Conservation (phyloP, 2,113 vertebrate species). For the Coregonus clupeaformis region DNA sequence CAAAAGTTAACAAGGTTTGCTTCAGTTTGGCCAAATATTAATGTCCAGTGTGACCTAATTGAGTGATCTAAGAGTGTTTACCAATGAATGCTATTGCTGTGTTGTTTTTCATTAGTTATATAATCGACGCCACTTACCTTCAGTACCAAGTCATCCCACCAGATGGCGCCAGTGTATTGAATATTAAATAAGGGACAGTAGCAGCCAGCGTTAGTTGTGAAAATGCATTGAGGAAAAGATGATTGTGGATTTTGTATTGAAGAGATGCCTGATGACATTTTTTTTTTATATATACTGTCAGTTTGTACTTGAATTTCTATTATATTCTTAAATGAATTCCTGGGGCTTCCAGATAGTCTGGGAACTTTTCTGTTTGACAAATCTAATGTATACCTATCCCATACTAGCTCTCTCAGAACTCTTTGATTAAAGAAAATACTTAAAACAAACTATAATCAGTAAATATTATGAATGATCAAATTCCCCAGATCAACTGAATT, state of each 20-base stretch:
- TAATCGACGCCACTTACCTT: conserved; percentile 49
- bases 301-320: background rate
- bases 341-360: too few species aligned
- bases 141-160: conserved; percentile 53
- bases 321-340: too few species aligned
- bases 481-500: background rate
- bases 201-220: background rate
- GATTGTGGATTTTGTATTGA: conserved; percentile 28
- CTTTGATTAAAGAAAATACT: background rate
- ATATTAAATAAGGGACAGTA: conserved; percentile 17
- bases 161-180: conserved; percentile 46
- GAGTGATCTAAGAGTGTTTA: conserved; percentile 9
- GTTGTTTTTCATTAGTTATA: conserved; percentile 30
- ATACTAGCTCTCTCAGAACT: background rate
- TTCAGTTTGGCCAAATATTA: too few species aligned
- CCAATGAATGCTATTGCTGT: conserved; percentile 22
- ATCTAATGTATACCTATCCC: background rate
- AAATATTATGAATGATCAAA: background rate
- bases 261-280: conserved; percentile 5
- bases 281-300: conserved; percentile 25
- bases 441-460: background rate
- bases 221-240: background rate
- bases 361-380: background rate
- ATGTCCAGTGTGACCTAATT: background rate
- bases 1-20: too few species aligned